Base-by-base conservation (phyloP, 1,140 invertebrate genomes). In the Listronotus oregonensis region DNA sequence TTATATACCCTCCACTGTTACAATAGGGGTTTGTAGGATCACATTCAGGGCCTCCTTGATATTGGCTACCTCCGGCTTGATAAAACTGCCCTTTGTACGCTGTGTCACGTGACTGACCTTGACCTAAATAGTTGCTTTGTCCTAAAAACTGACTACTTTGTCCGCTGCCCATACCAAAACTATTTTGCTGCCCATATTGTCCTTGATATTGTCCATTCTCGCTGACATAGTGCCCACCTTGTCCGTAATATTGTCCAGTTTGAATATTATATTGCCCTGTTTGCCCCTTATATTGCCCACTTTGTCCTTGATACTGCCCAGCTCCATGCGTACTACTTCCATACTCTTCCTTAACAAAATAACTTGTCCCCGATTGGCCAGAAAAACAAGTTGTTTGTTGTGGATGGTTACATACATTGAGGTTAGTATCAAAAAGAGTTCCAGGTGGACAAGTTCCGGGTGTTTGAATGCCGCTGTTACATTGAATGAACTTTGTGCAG, bases 401-500 rank as follows among this genome's bases (percentile, higher is more conserved):
- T 1, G 85, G 83, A 80, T 83, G 84, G 75, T 89, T 88, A 69
- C 89, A 91, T 12, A 82, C 77, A 12, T 80, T 78, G 2, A 78
- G 73, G 7, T 76, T 64, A 0, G 83, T 80, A 76, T 87, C 86
- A 61, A 87, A 91, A 0, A 86, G 80, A 6, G 87, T 89, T 15
- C 86, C 87, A 2, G 85, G 84, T 11, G 85, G 83, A 76, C 89
- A 91, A 11, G 81, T 75, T 79, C 86, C 85, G 3, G 85, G 74
- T 54, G 80, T 81, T 1, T 84, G 79, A 14, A 73, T 73, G 0
- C 87, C 88, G 66, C 84, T 80, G 8, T 79, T 78, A 72, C 89
- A 91, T 57, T 86, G 86, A 1, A 91, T 74, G 69, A 86, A 91
- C 69, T 88, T 86, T 9, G 78, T 78, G 68, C 89, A 91, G 34